Percentiles rank a stretch among this genome's conserved stretches.
Evolutionary conservation across 64 coral and sea anemone species (phyloP).

Genomic region (Pocillopora damicornis): DNA sequence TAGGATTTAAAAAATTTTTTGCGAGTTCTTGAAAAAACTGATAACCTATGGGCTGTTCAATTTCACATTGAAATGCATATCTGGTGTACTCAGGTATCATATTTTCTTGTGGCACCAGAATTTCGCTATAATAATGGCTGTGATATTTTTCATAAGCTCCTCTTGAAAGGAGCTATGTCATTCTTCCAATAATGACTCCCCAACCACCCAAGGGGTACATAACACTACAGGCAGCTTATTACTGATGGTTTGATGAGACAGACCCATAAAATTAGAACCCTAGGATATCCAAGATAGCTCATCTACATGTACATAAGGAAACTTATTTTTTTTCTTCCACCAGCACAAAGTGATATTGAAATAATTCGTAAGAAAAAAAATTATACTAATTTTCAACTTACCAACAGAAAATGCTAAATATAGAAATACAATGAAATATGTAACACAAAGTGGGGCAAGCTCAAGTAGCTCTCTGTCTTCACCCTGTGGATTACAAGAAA

Average conservation of each 20-base stretch:
- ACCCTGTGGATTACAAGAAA: slow-evolving; percentile 42
- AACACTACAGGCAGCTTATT: too few relatives aligned
- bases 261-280: too few relatives aligned
- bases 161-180: too few relatives aligned
- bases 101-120: background rate
- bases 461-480: slow-evolving; percentile 81
- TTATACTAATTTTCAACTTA: slow-evolving; percentile 39
- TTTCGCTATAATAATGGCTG: too few relatives aligned
- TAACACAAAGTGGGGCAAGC: slow-evolving; percentile 83
- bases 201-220: too few relatives aligned
- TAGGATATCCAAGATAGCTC: too few relatives aligned
- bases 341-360: too few relatives aligned
- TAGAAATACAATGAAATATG: slow-evolving; percentile 95
- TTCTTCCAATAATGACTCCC: too few relatives aligned
- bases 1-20: background rate
- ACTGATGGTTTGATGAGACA: too few relatives aligned
- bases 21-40: too few relatives aligned
- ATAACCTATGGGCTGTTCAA: background rate
- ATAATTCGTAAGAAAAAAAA: too few relatives aligned
- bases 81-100: background rate
- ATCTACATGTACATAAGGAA: background rate
- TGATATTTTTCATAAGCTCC: too few relatives aligned
- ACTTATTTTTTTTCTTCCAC: background rate
- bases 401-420: slow-evolving; percentile 97
- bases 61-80: background rate